Evolutionary conservation across 1,140 invertebrate genomes (phyloP).

Genomic region (Helicoverpa zea): DNA sequence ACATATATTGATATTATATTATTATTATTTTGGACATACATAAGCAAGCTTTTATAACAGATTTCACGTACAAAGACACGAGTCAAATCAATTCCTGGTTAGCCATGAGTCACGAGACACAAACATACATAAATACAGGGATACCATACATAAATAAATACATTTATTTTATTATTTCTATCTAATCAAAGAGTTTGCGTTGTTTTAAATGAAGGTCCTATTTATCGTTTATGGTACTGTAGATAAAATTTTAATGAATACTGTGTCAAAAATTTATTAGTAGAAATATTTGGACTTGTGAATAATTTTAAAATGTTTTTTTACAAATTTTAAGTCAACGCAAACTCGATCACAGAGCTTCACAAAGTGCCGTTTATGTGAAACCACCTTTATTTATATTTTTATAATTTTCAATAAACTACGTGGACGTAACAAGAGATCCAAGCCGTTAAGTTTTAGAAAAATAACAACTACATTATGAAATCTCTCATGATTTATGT

Average conservation of each 20-base stretch:
- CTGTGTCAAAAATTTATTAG: background rate
- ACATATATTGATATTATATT: too few species aligned
- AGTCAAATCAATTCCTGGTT: background rate
- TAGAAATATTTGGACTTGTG: slow-evolving; percentile 24
- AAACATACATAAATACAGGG: slow-evolving; percentile 23
- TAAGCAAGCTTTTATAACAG: slow-evolving; percentile 22
- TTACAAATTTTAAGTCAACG: slow-evolving; percentile 16
- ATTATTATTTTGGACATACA: background rate
- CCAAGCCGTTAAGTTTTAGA: slow-evolving; percentile 58
- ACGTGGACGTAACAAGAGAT: slow-evolving; percentile 60
- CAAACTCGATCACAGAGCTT: slow-evolving; percentile 20
- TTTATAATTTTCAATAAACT: background rate
- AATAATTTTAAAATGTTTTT: background rate
- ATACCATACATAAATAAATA: slow-evolving; percentile 40
- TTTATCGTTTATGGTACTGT: background rate
- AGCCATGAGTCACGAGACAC: background rate
- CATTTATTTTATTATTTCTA: slow-evolving; percentile 34
- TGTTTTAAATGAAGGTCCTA: background rate
- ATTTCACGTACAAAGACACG: slow-evolving; percentile 29
- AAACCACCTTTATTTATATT: background rate
- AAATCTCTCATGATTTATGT: slow-evolving; percentile 21
- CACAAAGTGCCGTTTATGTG: slow-evolving; percentile 11
- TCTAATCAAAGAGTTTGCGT: slow-evolving; percentile 34
- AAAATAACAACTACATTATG: slow-evolving; percentile 56
- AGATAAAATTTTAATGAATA: background rate